phyloP scores from a whole-genome alignment of 2,888 invertebrate species.

The Petrolisthes cinctipes region DNA sequence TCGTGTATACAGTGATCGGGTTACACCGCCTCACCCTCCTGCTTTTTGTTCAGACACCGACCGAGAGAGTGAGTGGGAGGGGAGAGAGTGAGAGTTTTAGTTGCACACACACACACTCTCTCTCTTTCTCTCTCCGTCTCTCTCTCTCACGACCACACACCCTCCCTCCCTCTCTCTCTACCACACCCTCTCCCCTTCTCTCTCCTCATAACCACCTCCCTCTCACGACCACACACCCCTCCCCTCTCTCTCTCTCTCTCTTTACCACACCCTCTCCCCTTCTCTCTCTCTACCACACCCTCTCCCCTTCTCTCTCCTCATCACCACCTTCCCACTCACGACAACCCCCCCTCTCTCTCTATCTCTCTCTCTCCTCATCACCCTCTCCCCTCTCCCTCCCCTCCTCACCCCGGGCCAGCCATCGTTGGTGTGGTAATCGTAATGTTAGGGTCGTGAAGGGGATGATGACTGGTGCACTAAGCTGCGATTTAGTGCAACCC shows the following conservation, averaged over 20 bases:
- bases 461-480: no score
- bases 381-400: no score
- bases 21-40: constrained; percentile 16
- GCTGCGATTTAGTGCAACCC: no score
- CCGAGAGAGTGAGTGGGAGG: no score
- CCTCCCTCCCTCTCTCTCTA: not conserved
- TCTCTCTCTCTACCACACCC: not conserved
- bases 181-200: not conserved
- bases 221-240: not conserved
- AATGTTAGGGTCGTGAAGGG: no score
- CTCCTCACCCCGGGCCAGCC: no score
- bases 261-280: not conserved
- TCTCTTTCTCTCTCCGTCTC: not conserved
- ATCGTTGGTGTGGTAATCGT: no score
- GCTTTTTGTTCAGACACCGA: no score
- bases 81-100: not conserved
- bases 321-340: not conserved
- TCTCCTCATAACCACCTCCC: not conserved
- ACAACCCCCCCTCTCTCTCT: not conserved
- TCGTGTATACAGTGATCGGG: constrained; percentile 30
- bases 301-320: not conserved
- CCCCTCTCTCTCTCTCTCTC: not conserved
- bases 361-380: no score
- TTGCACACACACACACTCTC: constrained; percentile 5
- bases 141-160: not conserved